These are phyloP conservation scores for Spheniscus humboldti DNA, from an alignment of 2,797 vertebrate genomes.

Conservation along the genomic window DNA sequence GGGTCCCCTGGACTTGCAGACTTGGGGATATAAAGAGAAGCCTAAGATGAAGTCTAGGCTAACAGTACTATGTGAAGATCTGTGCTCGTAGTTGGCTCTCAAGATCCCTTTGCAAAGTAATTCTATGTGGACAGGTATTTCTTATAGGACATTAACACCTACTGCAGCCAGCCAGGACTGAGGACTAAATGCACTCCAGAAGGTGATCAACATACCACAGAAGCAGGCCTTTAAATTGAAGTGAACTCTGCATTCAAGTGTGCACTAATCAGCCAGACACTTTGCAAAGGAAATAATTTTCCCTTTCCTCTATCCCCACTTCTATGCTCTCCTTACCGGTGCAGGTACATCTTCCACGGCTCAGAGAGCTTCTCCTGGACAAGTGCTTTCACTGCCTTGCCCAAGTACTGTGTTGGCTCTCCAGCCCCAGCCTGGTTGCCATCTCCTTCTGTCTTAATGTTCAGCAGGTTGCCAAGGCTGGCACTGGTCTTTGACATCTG, in stretches of 20 bases:
- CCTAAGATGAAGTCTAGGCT: neutral
- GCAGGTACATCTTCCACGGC: constrained; percentile 95
- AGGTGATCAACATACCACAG: neutral
- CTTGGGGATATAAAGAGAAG: neutral
- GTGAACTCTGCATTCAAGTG: neutral
- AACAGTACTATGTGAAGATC: neutral
- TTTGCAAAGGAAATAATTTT: neutral
- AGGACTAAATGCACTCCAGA: neutral
- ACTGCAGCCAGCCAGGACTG: neutral
- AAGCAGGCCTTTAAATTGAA: neutral
- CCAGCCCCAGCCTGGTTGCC: constrained; percentile 72
- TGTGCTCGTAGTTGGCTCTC: neutral
- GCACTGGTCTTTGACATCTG: constrained; percentile 90
- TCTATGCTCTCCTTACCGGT: constrained; percentile 77
- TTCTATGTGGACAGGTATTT: neutral
- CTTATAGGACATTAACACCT: neutral
- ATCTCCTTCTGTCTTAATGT: constrained; percentile 87
- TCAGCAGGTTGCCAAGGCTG: constrained; percentile 84
- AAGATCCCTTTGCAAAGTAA: neutral
- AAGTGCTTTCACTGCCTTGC: constrained; percentile 87
- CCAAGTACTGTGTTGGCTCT: constrained; percentile 86
- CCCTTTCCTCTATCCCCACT: neutral
- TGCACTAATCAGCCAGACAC: neutral
- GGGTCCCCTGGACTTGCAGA: neutral
- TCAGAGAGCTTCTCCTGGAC: constrained; percentile 85